Base-by-base conservation (phyloP, 2,113 vertebrate genomes). In the Cyprinodon tularosa region DNA sequence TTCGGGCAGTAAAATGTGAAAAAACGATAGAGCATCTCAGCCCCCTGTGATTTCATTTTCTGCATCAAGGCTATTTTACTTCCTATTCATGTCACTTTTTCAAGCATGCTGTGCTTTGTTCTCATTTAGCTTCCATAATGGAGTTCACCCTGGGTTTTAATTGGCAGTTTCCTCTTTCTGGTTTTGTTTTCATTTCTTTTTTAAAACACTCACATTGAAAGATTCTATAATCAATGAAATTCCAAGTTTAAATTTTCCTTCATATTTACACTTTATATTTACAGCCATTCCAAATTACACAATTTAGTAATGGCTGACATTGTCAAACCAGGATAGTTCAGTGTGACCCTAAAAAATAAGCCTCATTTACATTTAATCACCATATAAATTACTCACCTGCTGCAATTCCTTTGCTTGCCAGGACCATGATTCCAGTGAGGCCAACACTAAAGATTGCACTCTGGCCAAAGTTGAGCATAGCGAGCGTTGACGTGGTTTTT, bases 401-500 rank as follows among this genome's bases (percentile, higher is more conserved):
- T 76, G 96, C n/a, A 71, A 99, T 98, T 88, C 97, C 95, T 78
- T 98, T 94, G 93, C 97, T 99, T 71, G 98, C 97, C 9, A 99
- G 94, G 83, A 99, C 89, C 98, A 99, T 99, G 87, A 98, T 96
- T 67, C 86, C 89, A 0, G 98, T 98, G 83, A 99, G 93, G 65
- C 98, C 98, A 0, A 97, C 10, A 36, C 96, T 98, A 88, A 99
- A 99, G 88, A 99, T 98, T 62, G 90, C 94, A 2, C 91, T 98
- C 92, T 99, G 98, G 36, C 98, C 98, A 66, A 99, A 99, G 93
- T 99, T 99, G 66, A 99, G 95, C 91, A 97, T 92, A 88, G 97
- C 98, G 42, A 99, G 93, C 0, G 97, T 97, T 11, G 96, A 93
- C 66, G 97, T 98, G 89, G 97, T 99, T 94, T 99, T 99, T 89